Base-by-base conservation (phyloP, 2,888 invertebrate genomes). In the Thecophora atra region DNA sequence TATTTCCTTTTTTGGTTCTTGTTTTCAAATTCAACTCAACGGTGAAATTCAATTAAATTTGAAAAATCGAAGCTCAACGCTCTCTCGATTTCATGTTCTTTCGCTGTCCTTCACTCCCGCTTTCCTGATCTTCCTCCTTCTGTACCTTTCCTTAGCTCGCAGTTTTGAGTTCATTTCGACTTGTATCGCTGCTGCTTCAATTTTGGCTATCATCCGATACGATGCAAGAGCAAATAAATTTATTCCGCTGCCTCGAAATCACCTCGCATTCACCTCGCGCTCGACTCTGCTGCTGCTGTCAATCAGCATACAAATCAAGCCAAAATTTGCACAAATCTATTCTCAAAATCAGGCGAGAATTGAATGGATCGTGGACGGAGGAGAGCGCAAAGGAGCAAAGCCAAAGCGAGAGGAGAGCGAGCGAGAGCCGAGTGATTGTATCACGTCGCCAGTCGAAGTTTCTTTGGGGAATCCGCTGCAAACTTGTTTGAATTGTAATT, bases 291-390 rank as follows among this genome's bases (percentile, higher is more conserved):
- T n/a, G 37, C 37, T 37, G 47, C 47, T 65, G 65, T 65, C 65
- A 65, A 65, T 65, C 65, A 65, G 65, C 65, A 51, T 47, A 47
- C 24, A 51, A 65, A 28, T 65, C 47, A 44, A 51, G 65, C 65
- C 11, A 51, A 65, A 65, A 65, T 65, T 51, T 52, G 65, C 65
- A 66, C 52, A 66, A 66, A 66, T 66, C 65, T 51, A 66, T 66
- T 66, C 21, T 28, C 37, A 54, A 37, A 54, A 54, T 67, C 54
- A 67, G 30, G 37, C 24, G 11, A 54, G 54, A 66, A 66, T 66
- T 54, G 21, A 15, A n/a, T 19, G 67, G 54, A 51, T 24, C 13
- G 52, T 24, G 26, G 30, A 30, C 26, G 26, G 26, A 30, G 26
- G 2, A 6, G 44, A 17, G 44, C 15, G 47, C 15, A 1, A 44